A percentile compares a stretch with the other conserved stretches of the same genome.
These are phyloP conservation scores for Acromyrmex heyeri DNA, from an alignment of 1,140 invertebrate genomes.

Conservation along the genomic window DNA sequence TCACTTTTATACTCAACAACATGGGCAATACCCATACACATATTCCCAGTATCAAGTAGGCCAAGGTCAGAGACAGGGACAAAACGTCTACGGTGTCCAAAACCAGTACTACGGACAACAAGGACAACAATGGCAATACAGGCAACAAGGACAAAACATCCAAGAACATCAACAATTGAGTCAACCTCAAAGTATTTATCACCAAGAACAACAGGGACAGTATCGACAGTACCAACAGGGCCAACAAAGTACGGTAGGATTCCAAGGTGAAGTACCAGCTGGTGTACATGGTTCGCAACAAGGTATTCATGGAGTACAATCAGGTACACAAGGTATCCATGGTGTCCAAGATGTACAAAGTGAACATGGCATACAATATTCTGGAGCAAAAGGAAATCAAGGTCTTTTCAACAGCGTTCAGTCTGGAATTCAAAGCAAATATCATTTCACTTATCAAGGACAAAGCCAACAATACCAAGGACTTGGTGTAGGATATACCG, in stretches of 20 bases:
- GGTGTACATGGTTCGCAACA: constrained; percentile 20
- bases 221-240: not conserved
- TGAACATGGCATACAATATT: constrained; percentile 6
- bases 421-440: constrained; percentile 58
- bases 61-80: constrained; percentile 53
- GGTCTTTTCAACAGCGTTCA: constrained; percentile 37
- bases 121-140: not conserved
- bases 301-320: constrained; percentile 12
- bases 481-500: constrained; percentile 38
- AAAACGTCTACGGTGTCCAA: constrained; percentile 37
- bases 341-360: constrained; percentile 1
- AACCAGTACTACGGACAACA: not conserved
- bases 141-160: constrained; percentile 15
- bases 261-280: constrained; percentile 16
- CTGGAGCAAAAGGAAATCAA: constrained; percentile 13
- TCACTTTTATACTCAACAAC: constrained; percentile 79
- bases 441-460: constrained; percentile 53
- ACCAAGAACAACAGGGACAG: constrained; percentile 19
- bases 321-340: constrained; percentile 27
- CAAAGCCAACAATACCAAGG: constrained; percentile 53
- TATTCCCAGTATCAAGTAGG: constrained; percentile 77
- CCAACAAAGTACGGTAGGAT: constrained; percentile 23
- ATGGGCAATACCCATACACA: constrained; percentile 80
- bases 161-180: constrained; percentile 48
- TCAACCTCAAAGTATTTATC: not conserved